Base-by-base conservation (phyloP, 35 echinoderm and acorn worm species). In the Apostichopus parvimensis region DNA sequence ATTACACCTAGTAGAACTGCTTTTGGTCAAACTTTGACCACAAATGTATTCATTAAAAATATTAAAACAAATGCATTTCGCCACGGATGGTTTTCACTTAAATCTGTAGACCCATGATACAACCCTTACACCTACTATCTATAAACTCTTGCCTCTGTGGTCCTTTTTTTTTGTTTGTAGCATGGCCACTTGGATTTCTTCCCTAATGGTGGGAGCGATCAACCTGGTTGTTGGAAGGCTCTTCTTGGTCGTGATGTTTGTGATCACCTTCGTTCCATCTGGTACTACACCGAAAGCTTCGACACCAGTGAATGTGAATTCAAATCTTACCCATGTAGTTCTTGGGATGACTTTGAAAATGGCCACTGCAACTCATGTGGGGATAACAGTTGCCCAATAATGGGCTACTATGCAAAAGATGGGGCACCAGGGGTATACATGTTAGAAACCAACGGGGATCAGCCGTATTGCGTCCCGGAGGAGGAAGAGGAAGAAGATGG, bases 101-200 rank as follows among this genome's bases (percentile, higher is more conserved):
- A 45, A 45, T 45, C 34, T 45, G 34, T 45, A 45, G 34, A 45
- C 34, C 34, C 34, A 45, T 45, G 34, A 45, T 45, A 45, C 34
- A 45, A 45, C 34, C 34, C 34, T 45, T 45, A 45, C 34, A 45
- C 34, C 34, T 45, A 45, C 34, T 4, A 45, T 45, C 34, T 45
- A 0, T 45, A 45, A n/a, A 45, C 34, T 45, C 34, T 45, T 45
- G 34, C 34, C 34, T 45, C 34, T 45, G 4, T 45, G 34, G 34
- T 45, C 1, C 34, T 4, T 34, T 45, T 45, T 45, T 45, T 0
- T 77, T 45, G n/a, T 45, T 45, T n/a, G 24, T 64, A 95, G 94
- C 57, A 92, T 34, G 94, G 94, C 14, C 81, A 95, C 86, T 18
- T 78, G 54, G 94, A 95, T 89, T 95, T 95, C 77, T 95, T 87